These are phyloP conservation scores for Valencia hispanica DNA, from an alignment of 2,797 vertebrate genomes.

Conservation along the genomic window DNA sequence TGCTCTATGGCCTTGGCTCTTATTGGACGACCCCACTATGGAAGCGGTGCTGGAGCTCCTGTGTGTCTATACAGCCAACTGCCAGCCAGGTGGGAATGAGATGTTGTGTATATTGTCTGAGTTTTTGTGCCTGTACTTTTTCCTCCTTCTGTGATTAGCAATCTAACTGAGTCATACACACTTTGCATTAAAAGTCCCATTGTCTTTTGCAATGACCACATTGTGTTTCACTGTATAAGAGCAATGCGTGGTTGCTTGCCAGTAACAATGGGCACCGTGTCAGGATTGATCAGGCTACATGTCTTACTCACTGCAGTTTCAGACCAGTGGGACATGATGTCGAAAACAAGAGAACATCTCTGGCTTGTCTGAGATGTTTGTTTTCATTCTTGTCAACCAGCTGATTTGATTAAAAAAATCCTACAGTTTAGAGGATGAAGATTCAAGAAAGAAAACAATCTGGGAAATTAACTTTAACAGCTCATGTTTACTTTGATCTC, in stretches of 20 bases:
- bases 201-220: slow-evolving; percentile 65
- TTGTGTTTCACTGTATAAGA: slow-evolving; percentile 65
- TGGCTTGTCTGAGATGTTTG: slow-evolving; percentile 30
- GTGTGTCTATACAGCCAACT: slow-evolving; percentile 92
- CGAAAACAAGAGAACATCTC: slow-evolving; percentile 37
- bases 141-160: slow-evolving; percentile 56
- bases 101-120: slow-evolving; percentile 34
- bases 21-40: slow-evolving; percentile 88
- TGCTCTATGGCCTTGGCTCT: slow-evolving; percentile 92
- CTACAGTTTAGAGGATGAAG: slow-evolving; percentile 4
- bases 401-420: neutral
- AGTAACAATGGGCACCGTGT: slow-evolving; percentile 73
- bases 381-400: slow-evolving; percentile 38
- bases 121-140: slow-evolving; percentile 66
- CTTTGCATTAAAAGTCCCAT: slow-evolving; percentile 63
- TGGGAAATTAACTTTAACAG: slow-evolving; percentile 38
- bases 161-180: slow-evolving; percentile 71
- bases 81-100: slow-evolving; percentile 79
- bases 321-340: slow-evolving; percentile 52
- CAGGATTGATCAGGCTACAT: slow-evolving; percentile 43
- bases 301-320: slow-evolving; percentile 42
- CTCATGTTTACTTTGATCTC: slow-evolving; percentile 15
- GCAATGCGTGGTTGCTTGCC: slow-evolving; percentile 50
- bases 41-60: slow-evolving; percentile 89
- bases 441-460: slow-evolving; percentile 35